Base-by-base conservation (phyloP, 2,888 invertebrate species). In the Dynastes grantii region DNA sequence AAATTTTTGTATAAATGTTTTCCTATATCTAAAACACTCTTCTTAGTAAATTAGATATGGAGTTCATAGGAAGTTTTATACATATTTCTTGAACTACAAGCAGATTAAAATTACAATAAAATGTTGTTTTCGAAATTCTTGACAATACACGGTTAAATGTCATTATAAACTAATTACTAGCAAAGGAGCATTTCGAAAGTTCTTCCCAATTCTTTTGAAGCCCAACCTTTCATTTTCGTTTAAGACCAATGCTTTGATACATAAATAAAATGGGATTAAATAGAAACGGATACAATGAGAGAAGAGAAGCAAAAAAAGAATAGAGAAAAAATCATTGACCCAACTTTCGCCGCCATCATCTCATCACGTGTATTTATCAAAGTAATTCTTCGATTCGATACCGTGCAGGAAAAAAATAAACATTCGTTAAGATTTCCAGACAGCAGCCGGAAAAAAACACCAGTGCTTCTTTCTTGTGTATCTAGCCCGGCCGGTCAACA, bases 381-480 rank as follows among this genome's bases (percentile, higher is more conserved):
- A 68, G 77, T 68, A 77, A 68, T 77, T 77, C 77, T 22, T 16
- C 61, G 22, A 68, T 58, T 55, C 61, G 49, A 77, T 58, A 58
- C 40, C 40, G 58, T 58, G 45, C 77, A 77, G 45, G 77, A 68
- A 77, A 77, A 77, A 68, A 77, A 77, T 77, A 77, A 77, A 77
- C 77, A 77, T 77, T 77, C 77, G 68, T 77, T 77, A 77, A 68
- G 77, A 67, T 77, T 61, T 55, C 22, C 68, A 67, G 58, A 45
- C 68, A 32, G 13, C 40, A 53, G 67, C 37, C 22, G 55, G 45
- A 37, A 55, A 45, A 76, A 68, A 49, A 49, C 58, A 76, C 76
- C 63, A 77, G 68, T 58, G 55, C 45, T 77, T 68, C 6, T 76
- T 76, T 68, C 22, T 53, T 22, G 8, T 22, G 55, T 53, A 67